These are phyloP conservation scores for Hemitrygon akajei DNA, from an alignment of 2,797 vertebrate genomes.

Conservation along the genomic window DNA sequence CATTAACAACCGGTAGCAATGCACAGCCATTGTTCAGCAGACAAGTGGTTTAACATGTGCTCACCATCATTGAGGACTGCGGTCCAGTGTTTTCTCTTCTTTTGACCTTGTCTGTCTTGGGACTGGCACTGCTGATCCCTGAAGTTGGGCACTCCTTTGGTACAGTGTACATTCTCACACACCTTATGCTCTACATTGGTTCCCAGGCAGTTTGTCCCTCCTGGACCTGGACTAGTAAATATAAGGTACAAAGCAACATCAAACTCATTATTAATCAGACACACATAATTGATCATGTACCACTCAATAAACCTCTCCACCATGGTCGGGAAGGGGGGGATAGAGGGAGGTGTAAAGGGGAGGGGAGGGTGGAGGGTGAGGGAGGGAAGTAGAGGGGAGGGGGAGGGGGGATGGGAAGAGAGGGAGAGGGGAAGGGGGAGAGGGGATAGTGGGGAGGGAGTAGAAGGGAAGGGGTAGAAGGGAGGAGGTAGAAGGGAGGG, in stretches of 20 bases:
- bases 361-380: no score
- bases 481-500: no score
- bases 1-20: no score
- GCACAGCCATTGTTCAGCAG: not conserved
- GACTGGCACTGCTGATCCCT: conserved; percentile 90
- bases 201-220: conserved; percentile 74
- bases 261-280: not conserved
- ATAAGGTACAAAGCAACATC: not conserved
- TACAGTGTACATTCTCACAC: conserved; percentile 79
- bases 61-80: conserved; percentile 81
- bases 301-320: fast-evolving
- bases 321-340: no score
- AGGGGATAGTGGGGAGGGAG: no score
- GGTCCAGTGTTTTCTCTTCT: conserved; percentile 72
- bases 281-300: not conserved
- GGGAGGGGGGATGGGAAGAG: no score
- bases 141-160: conserved; percentile 79
- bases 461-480: no score
- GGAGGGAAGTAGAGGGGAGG: no score
- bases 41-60: conserved; percentile 28
- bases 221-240: conserved; percentile 71
- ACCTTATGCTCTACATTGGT: conserved; percentile 83
- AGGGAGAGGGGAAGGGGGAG: no score
- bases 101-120: conserved; percentile 67
- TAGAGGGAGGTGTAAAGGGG: no score